Conservation (phyloP, 2,113 vertebrate genomes). For the Podocnemis expansa region DNA sequence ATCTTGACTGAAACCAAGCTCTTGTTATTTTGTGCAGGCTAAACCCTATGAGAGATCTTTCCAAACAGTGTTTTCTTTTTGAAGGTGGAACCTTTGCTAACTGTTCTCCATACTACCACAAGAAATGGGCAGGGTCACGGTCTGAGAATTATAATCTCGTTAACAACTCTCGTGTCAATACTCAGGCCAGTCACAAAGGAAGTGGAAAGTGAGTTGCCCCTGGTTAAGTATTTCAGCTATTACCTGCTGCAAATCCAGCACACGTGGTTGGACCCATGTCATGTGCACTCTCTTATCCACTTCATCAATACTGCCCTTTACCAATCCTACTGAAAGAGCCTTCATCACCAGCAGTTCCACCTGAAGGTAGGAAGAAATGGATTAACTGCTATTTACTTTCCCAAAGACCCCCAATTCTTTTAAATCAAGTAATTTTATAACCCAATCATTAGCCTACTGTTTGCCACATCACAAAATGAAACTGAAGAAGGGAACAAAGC, state of each 20-base stretch:
- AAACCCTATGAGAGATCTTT: neutral
- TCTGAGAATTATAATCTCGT: neutral
- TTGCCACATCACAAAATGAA: rapidly evolving
- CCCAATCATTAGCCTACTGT: neutral
- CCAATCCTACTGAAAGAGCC: slow-evolving; percentile 93
- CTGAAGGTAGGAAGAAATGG: slow-evolving; percentile 58
- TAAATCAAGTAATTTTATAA: rapidly evolving
- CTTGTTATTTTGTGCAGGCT: neutral
- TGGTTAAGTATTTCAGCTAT: rapidly evolving
- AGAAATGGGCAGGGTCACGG: neutral
- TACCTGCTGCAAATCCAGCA: slow-evolving; percentile 95
- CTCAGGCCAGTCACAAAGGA: neutral
- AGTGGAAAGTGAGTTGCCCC: rapidly evolving
- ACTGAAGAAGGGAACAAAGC: neutral
- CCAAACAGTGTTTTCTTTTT: neutral
- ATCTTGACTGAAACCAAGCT: neutral
- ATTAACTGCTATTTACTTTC: rapidly evolving
- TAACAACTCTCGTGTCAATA: rapidly evolving
- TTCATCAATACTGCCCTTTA: slow-evolving; percentile 96
- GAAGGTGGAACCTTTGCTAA: neutral
- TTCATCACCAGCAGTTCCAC: slow-evolving; percentile 99
- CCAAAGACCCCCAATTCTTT: rapidly evolving
- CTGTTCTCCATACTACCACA: neutral
- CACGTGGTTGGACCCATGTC: slow-evolving; percentile 97
- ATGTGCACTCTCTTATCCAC: slow-evolving; percentile 97